These are phyloP conservation scores for Clitarchus hookeri DNA, from an alignment of 2,888 invertebrate species.

Conservation along the genomic window DNA sequence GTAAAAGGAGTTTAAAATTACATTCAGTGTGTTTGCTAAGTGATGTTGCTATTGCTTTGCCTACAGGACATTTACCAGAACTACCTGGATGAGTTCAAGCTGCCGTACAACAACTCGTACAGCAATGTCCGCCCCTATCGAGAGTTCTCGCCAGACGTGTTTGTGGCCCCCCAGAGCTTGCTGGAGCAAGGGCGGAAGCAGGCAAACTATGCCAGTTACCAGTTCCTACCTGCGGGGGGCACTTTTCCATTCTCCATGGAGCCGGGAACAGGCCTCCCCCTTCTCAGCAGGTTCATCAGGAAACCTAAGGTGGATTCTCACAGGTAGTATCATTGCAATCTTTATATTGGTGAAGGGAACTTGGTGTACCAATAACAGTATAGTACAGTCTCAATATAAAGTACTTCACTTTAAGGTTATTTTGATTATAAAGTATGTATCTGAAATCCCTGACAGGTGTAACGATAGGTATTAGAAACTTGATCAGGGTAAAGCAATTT, in stretches of 20 bases:
- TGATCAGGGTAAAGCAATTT: too few relatives aligned
- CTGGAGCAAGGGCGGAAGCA: background rate
- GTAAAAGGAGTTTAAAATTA: too few relatives aligned
- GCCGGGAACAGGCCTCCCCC: constrained; percentile 22
- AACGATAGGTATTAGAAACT: too few relatives aligned
- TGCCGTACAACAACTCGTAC: background rate
- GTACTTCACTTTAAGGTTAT: too few relatives aligned
- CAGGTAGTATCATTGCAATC: background rate
- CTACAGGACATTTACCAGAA: background rate
- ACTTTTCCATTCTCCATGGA: constrained; percentile 23
- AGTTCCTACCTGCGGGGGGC: background rate
- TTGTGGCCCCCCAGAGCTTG: background rate
- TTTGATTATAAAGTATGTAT: too few relatives aligned
- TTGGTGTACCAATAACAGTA: too few relatives aligned
- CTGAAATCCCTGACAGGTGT: too few relatives aligned
- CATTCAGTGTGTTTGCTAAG: background rate
- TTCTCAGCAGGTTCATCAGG: constrained; percentile 17
- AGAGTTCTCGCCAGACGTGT: background rate
- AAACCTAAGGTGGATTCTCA: background rate
- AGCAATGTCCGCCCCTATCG: background rate
- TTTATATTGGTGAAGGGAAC: too few relatives aligned
- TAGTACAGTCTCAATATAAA: too few relatives aligned
- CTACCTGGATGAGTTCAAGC: background rate
- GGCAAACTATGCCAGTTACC: background rate
- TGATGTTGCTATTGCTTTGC: background rate